phyloP scores from a whole-genome alignment of 2,888 invertebrate species.

The Lamproptera curius region DNA sequence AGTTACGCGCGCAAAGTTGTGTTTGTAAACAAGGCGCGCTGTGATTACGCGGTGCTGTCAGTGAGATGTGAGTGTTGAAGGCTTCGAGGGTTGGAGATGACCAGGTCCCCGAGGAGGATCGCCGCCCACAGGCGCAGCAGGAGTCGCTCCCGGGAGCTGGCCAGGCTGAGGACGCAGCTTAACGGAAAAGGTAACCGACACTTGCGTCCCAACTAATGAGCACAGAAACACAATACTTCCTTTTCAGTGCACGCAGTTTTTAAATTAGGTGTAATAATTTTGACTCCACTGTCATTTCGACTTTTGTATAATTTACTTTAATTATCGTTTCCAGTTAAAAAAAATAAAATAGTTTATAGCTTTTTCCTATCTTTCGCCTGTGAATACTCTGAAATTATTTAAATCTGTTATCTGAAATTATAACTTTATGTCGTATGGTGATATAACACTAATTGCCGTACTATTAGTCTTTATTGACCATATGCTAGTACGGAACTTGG shows the following conservation, averaged over 20 bases:
- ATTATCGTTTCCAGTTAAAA: background rate
- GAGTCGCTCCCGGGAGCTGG: slow-evolving; percentile 58
- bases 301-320: background rate
- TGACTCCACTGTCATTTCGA: no score
- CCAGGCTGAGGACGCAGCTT: slow-evolving; percentile 57
- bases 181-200: slow-evolving; percentile 69
- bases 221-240: background rate
- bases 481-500: no score
- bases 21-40: slow-evolving; percentile 12
- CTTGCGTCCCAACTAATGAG: slow-evolving; percentile 13
- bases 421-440: background rate
- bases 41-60: no score
- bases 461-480: no score
- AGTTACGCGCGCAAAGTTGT: slow-evolving; percentile 13
- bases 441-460: no score
- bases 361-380: background rate
- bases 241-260: no score
- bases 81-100: slow-evolving; percentile 49
- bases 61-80: no score
- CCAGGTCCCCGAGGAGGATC: slow-evolving; percentile 63
- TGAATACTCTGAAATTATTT: background rate
- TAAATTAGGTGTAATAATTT: background rate
- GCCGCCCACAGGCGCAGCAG: slow-evolving; percentile 54
- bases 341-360: background rate
- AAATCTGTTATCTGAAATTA: background rate